These are phyloP conservation scores for Sinocyclocheilus anshuiensis DNA, from an alignment of 2,113 vertebrate genomes.

Conservation along the genomic window DNA sequence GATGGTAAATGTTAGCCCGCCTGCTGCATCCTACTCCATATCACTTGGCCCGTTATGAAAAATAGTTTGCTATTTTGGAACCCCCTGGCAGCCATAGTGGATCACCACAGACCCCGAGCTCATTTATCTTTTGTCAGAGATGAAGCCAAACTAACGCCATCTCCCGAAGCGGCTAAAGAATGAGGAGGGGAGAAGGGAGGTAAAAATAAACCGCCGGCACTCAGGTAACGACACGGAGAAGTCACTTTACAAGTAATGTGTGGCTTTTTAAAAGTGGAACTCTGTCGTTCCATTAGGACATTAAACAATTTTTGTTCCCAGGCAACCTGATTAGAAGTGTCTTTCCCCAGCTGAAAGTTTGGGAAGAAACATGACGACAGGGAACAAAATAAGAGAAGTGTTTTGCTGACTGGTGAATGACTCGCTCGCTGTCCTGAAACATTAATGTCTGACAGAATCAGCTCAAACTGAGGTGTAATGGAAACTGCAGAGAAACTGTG, in stretches of 20 bases:
- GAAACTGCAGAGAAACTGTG: not conserved
- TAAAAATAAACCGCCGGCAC: conserved; percentile 91
- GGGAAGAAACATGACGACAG: conserved; percentile 26
- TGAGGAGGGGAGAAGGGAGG: conserved; percentile 85
- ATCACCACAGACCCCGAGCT: conserved; percentile 95
- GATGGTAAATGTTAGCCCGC: conserved; percentile 86
- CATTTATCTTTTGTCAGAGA: conserved; percentile 99
- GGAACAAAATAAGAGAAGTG: conserved; percentile 9
- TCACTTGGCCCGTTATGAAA: conserved; percentile 97
- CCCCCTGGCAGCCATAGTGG: conserved; percentile 96
- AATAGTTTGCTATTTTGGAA: conserved; percentile 99
- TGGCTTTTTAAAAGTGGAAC: conserved; percentile 82
- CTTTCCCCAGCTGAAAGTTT: conserved; percentile 49
- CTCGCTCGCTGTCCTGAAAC: conserved; percentile 18
- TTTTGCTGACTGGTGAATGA: conserved; percentile 43
- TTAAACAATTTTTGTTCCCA: conserved; percentile 60
- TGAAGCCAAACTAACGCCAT: conserved; percentile 97
- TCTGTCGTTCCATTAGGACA: conserved; percentile 70
- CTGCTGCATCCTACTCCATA: conserved; percentile 91
- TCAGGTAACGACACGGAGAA: conserved; percentile 83
- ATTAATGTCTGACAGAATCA: conserved; percentile 34
- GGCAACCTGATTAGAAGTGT: conserved; percentile 61
- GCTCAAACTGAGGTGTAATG: not conserved
- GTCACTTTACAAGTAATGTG: conserved; percentile 84
- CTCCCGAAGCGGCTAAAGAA: conserved; percentile 95